Evolutionary conservation across 1,140 invertebrate species (phyloP), one percentile per base, ranked within the genome.

Genomic region (Brachionus manjavacas): DNA sequence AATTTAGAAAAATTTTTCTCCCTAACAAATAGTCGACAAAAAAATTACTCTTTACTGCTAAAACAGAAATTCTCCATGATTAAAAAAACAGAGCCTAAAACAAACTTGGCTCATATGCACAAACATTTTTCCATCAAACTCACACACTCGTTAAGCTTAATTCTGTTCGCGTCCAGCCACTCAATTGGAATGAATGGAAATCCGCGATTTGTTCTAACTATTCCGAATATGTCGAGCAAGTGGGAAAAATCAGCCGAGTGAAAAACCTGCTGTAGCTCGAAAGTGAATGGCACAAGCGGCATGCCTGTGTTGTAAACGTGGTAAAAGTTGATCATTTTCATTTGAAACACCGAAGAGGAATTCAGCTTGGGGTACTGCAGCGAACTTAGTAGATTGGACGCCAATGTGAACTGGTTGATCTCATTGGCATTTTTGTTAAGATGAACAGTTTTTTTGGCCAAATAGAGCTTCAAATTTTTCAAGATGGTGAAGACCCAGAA

Each of bases 111-210:
- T 43, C 41, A 81, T 64, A 81, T 81, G n/a, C 79, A 60, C 16
- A 81, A 43, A 25, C 79, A 81, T 23, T 81, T 60, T 81, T 81
- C 79, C 52, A 81, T 68, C 20, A 81, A 14, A 20, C 52, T 64
- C 12, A 81, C 16, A 60, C 52, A 46, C 20, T 81, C 64, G 8
- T 60, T 68, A 16, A 81, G 41, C 31, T 81, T 68, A 3, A n/a
- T 1, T 64, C 3, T 60, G 52, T 46, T 68, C 1, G 49, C 11
- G 16, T 81, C 64, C n/a, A 81, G 52, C 79, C 79, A 81, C 7
- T 81, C 64, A 68, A 20, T 43, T 31, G 79, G 79, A 25, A 81
- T 46, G 60, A 64, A 81, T 4, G 79, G 79, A 81, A 81, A 81
- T 43, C 79, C 79, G 25, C 52, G 52, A 12, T 64, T 41, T 8